phyloP scores from a whole-genome alignment of 2,113 vertebrate species.

The Neolamprologus sp. region DNA sequence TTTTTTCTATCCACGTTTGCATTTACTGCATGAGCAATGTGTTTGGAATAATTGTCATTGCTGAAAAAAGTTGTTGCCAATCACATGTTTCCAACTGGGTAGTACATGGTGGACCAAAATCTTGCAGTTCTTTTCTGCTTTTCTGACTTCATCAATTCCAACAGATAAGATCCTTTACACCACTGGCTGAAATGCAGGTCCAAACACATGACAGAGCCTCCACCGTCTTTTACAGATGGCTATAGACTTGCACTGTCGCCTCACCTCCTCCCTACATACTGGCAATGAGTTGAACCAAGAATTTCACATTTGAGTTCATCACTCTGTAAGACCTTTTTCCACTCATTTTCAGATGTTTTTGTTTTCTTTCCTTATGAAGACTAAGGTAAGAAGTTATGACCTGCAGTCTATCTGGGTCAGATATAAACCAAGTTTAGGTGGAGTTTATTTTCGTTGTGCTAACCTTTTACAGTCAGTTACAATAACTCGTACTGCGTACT shows the following conservation, averaged over 20 bases:
- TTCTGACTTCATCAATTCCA: not conserved
- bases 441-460: too few species aligned
- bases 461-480: too few species aligned
- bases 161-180: not conserved
- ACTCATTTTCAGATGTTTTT: not conserved
- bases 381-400: too few species aligned
- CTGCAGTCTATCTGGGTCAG: too few species aligned
- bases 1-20: not conserved
- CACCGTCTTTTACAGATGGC: not conserved
- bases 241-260: not conserved
- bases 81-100: not conserved
- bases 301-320: not conserved
- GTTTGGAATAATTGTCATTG: not conserved
- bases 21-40: not conserved
- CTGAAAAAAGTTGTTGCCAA: not conserved
- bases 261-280: not conserved
- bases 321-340: not conserved
- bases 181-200: not conserved
- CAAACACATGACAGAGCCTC: not conserved
- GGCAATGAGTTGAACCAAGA: not conserved
- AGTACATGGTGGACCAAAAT: not conserved
- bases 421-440: not conserved
- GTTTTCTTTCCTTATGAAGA: not conserved
- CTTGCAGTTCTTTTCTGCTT: not conserved
- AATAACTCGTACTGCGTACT: too few species aligned